Conservation (phyloP, 1,140 invertebrate genomes). For the Ceratina australensis region DNA sequence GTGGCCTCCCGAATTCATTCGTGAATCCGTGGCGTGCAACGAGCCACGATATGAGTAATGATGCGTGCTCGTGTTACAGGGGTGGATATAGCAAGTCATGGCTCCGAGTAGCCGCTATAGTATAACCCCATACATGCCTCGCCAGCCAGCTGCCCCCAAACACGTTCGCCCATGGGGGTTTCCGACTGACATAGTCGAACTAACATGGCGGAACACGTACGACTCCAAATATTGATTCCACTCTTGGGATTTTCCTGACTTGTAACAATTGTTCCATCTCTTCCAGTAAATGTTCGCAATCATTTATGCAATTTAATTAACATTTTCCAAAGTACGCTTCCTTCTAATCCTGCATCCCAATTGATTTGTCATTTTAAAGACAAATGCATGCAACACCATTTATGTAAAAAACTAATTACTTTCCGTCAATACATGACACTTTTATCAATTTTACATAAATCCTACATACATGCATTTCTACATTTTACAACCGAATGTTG, state of each 20-base stretch:
- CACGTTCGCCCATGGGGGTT: slow-evolving; percentile 68
- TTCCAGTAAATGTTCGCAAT: too few species aligned
- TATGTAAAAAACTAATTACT: too few species aligned
- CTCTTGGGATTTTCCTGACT: slow-evolving; percentile 57
- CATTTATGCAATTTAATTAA: too few species aligned
- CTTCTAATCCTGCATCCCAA: too few species aligned
- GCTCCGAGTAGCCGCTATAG: slow-evolving; percentile 69
- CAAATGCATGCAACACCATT: too few species aligned
- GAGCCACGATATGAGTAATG: slow-evolving; percentile 78
- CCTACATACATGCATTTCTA: background rate
- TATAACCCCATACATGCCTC: slow-evolving; percentile 60
- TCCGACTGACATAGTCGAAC: slow-evolving; percentile 62
- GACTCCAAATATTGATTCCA: slow-evolving; percentile 78
- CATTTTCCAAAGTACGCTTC: too few species aligned
- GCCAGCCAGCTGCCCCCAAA: slow-evolving; percentile 71
- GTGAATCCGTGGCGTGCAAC: slow-evolving; percentile 70
- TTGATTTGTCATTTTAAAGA: too few species aligned
- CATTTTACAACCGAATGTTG: background rate
- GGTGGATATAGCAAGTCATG: slow-evolving; percentile 76
- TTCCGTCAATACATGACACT: too few species aligned
- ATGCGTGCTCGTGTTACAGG: slow-evolving; percentile 76
- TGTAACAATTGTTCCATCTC: slow-evolving; percentile 21
- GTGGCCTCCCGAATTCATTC: slow-evolving; percentile 61
- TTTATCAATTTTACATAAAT: too few species aligned
- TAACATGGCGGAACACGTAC: slow-evolving; percentile 74